Conservation (phyloP, 2,888 invertebrate species). For the Andricus quercusramuli region DNA sequence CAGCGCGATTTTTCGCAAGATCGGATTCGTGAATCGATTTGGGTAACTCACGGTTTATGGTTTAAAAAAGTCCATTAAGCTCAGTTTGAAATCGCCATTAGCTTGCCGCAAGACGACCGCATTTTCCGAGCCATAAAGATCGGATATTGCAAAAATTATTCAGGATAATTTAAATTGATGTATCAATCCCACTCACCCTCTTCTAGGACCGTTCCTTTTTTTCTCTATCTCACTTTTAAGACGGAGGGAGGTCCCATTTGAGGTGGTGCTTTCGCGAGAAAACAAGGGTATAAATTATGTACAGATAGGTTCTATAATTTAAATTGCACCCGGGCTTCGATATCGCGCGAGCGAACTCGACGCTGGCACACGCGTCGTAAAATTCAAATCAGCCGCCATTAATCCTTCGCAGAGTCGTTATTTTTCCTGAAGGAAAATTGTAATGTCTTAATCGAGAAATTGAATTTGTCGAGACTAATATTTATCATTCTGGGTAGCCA, state of each 20-base stretch:
- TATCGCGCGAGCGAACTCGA: conserved; percentile 59
- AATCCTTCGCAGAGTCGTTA: conserved; percentile 56
- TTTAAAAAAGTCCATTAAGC: conserved; percentile 70
- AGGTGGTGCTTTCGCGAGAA: conserved; percentile 62
- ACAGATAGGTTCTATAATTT: conserved; percentile 75
- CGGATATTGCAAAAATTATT: conserved; percentile 76
- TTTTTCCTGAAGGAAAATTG: conserved; percentile 45
- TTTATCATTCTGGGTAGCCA: too few relatives aligned
- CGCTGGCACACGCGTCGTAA: conserved; percentile 67
- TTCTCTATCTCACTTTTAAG: conserved; percentile 48
- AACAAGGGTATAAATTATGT: conserved; percentile 76
- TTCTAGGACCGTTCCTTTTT: conserved; percentile 37
- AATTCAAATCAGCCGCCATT: conserved; percentile 72
- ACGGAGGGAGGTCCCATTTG: conserved; percentile 53
- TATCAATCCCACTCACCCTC: conserved; percentile 63
- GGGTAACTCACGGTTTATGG: conserved; percentile 56
- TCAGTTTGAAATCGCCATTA: conserved; percentile 67
- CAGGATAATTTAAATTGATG: conserved; percentile 77
- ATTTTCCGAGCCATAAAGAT: conserved; percentile 76
- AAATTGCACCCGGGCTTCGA: conserved; percentile 70
- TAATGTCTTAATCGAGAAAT: conserved; percentile 36
- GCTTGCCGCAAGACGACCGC: conserved; percentile 65
- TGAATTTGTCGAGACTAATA: not conserved
- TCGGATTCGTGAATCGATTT: conserved; percentile 43
- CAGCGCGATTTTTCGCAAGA: conserved; percentile 16